A percentile compares a stretch with the other conserved stretches of the same genome.
Evolutionary conservation across 2,797 vertebrate species (phyloP).

Genomic region (Rhinogobio ventralis): DNA sequence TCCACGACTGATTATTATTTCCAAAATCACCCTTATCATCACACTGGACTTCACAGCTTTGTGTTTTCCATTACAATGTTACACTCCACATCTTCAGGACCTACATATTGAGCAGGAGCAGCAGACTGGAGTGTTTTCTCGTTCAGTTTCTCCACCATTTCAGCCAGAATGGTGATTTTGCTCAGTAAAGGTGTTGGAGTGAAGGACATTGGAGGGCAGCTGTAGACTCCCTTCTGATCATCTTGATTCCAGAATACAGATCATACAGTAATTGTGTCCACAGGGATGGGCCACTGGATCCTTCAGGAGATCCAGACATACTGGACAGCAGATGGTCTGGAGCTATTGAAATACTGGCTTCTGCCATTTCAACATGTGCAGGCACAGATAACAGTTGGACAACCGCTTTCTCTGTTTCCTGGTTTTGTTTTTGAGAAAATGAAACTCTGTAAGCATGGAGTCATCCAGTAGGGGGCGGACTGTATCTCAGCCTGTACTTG

Average conservation of each 20-base stretch:
- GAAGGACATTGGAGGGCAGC: not conserved
- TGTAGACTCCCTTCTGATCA: not conserved
- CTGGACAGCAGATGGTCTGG: not conserved
- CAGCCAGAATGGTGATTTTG: not conserved
- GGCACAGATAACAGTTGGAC: slow-evolving; percentile 58
- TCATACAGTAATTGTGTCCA: not conserved
- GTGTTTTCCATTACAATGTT: not conserved
- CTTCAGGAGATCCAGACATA: not conserved
- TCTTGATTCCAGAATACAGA: slow-evolving; percentile 3
- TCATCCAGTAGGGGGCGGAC: not conserved
- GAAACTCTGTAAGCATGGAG: not conserved
- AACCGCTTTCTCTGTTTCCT: not conserved
- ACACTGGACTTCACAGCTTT: not conserved
- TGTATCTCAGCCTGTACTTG: not conserved
- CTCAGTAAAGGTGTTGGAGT: not conserved
- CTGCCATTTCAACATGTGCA: slow-evolving; percentile 21
- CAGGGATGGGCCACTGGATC: not conserved
- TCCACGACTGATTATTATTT: slow-evolving; percentile 38
- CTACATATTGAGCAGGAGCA: slow-evolving; percentile 2
- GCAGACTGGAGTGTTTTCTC: slow-evolving; percentile 15
- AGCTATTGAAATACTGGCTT: not conserved
- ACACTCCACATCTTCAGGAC: slow-evolving; percentile 59
- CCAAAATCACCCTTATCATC: slow-evolving; percentile 16
- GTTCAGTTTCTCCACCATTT: slow-evolving; percentile 42
- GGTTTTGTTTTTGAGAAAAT: not conserved